Conservation (phyloP, 1,140 invertebrate species). For the Chironomus tepperi region DNA sequence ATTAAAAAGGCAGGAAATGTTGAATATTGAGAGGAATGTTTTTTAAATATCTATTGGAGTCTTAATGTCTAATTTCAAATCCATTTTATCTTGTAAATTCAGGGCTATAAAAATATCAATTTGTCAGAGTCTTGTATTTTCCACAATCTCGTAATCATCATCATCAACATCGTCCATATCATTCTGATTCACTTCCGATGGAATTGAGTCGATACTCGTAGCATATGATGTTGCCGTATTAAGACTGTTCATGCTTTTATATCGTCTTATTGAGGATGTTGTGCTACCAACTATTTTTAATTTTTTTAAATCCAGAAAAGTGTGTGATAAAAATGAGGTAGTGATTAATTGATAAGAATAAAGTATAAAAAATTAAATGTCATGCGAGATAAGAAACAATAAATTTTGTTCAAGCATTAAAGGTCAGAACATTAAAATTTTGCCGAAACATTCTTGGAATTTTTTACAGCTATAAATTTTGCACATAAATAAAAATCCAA, state of each 20-base stretch:
- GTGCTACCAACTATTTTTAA: neutral
- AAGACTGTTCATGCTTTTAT: slow-evolving; percentile 11
- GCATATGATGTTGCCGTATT: neutral
- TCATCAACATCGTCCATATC: neutral
- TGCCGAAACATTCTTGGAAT: no score
- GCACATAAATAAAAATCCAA: no score
- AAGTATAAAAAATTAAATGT: neutral
- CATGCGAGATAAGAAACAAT: neutral
- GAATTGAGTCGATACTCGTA: neutral
- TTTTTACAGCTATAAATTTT: no score
- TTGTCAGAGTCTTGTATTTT: slow-evolving; percentile 2
- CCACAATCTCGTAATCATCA: neutral
- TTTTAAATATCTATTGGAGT: no score
- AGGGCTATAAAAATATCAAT: no score
- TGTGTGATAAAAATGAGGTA: slow-evolving; percentile 4
- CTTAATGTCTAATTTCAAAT: no score
- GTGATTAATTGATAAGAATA: no score
- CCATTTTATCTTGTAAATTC: no score
- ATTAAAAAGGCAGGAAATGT: no score
- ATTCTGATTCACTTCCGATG: slow-evolving; percentile 2
- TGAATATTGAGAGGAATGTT: no score
- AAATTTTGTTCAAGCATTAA: neutral
- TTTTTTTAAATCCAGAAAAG: neutral
- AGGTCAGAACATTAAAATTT: neutral
- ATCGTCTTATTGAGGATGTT: neutral